Base-by-base conservation (phyloP, 2,888 invertebrate genomes). In the Cerceris ruficornis region DNA sequence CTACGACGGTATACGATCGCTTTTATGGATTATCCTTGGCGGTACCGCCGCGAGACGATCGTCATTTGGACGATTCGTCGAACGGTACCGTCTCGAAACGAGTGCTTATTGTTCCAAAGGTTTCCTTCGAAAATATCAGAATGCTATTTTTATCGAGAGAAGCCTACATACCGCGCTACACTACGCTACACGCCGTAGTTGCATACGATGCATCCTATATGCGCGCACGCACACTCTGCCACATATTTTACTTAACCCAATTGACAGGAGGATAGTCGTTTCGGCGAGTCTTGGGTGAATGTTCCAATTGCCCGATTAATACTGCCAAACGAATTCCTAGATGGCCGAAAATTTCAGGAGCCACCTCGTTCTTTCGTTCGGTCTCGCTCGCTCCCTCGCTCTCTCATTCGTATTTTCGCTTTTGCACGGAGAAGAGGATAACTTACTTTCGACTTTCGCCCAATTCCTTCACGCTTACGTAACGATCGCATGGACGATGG, bases 91-190 rank as follows among this genome's bases (percentile, higher is more conserved):
- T 46, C 11, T 52, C 7, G n/a, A 59, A 76, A 76, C 78, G 85
- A 84, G 83, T 83, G 72, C 77, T 81, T n/a, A 79, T 80, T 84
- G 72, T 83, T 69, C 58, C 69, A 72, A 84, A 81, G 81, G 71
- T 78, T 85, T 86, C 85, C 83, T 84, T 88, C 86, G 86, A 88
- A 90, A 91, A 90, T 28, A 91, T 91, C 90, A 88, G 88, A 82
- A 86, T 83, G 89, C 91, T 92, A 92, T 91, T 92, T 91, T 90
- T 86, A 83, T 89, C 88, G 86, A 81, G 80, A 84, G 90, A 87
- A 91, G 89, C 91, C 91, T 91, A 92, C 90, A 91, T 91, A 91
- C 90, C 72, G 66, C 49, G 72, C 13, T 67, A 69, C 69, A 67
- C 50, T 46, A 11, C 68, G 76, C 60, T 75, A 67, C 49, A 50